Conservation (phyloP, 2,113 vertebrate genomes). For the Uria aalge region DNA sequence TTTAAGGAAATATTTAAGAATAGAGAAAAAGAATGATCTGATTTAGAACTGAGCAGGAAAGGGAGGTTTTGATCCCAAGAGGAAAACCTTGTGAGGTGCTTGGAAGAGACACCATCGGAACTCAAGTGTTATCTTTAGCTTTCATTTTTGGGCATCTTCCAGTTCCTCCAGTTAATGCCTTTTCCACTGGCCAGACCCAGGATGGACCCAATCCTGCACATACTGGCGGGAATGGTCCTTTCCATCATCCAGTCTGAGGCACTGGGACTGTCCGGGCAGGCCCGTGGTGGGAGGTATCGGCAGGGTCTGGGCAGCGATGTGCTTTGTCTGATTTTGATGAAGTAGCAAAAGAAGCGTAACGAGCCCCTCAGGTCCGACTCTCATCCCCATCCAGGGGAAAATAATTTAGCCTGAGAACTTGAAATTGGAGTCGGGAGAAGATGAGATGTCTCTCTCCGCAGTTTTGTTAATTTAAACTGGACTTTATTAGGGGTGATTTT, state of each 20-base stretch:
- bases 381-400: neutral
- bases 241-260: neutral
- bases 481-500: neutral
- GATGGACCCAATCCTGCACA: neutral
- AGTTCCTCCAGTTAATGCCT: constrained; percentile 11
- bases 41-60: neutral
- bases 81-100: neutral
- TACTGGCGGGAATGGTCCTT: neutral
- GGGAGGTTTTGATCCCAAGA: neutral
- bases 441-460: neutral
- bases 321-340: neutral
- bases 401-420: neutral
- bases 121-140: neutral
- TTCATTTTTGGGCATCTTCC: constrained; percentile 1
- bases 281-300: neutral
- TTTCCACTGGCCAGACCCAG: neutral
- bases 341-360: neutral
- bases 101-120: neutral
- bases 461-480: neutral
- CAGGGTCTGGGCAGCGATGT: neutral
- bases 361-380: neutral
- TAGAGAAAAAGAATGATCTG: neutral
- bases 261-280: neutral
- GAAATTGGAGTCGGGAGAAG: neutral
- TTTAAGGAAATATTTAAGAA: neutral